Conservation (phyloP, 37 sponge, comb jelly and placozoan species). For the Spongilla lacustris region DNA sequence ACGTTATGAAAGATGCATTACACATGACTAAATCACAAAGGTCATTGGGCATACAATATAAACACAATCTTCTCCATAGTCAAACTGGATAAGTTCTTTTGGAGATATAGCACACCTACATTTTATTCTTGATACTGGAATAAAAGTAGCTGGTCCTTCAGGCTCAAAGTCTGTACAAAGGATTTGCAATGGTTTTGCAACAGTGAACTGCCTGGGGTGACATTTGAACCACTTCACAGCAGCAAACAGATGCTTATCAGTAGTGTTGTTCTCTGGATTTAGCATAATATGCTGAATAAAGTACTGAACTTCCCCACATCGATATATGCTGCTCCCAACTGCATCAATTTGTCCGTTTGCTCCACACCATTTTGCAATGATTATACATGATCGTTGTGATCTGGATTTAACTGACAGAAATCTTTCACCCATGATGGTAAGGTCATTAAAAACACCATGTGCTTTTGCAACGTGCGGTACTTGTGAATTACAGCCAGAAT, state of each 20-base stretch:
- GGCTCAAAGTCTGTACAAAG: not conserved
- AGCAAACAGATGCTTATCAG: not conserved
- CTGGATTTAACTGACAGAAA: not conserved
- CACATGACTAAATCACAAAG: not conserved
- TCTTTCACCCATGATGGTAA: not conserved
- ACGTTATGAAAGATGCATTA: not conserved
- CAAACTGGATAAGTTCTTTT: not conserved
- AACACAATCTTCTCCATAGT: not conserved
- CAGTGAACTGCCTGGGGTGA: not conserved
- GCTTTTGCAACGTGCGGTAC: not conserved
- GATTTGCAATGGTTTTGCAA: not conserved
- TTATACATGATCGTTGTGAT: not conserved
- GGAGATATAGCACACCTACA: conserved; percentile 3
- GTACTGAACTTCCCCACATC: not conserved
- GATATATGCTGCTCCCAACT: not conserved
- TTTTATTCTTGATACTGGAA: not conserved
- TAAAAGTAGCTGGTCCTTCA: conserved; percentile 2
- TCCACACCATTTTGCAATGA: conserved; percentile 1
- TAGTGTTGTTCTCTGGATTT: not conserved
- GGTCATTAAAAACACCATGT: not conserved
- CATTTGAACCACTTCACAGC: not conserved
- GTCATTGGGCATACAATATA: not conserved
- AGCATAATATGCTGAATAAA: not conserved
- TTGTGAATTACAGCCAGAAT: not conserved
- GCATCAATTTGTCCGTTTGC: not conserved